A percentile compares a stretch with the other conserved stretches of the same genome.
Conservation (phyloP, 2,113 vertebrate species). For the Dendrocopos noguchii region DNA sequence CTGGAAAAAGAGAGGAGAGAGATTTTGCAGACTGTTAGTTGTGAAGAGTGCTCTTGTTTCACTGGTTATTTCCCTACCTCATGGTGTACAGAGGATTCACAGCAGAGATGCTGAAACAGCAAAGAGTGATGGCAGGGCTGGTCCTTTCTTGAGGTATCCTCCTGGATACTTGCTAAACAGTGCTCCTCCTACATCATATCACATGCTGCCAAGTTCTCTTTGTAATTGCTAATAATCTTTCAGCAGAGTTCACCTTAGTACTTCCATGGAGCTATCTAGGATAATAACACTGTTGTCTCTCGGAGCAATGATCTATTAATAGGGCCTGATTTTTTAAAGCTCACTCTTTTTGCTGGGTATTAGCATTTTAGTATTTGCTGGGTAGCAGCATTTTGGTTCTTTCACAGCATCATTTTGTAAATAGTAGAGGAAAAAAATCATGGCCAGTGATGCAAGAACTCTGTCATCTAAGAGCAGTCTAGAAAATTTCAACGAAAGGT, state of each 20-base stretch:
- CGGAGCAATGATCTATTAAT: background rate
- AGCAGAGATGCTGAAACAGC: background rate
- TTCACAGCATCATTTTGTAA: background rate
- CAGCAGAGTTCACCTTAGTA: background rate
- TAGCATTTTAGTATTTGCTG: background rate
- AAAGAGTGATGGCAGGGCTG: background rate
- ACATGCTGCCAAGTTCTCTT: background rate
- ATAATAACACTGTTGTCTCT: background rate
- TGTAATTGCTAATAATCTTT: background rate
- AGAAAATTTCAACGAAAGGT: background rate
- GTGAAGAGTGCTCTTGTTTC: background rate
- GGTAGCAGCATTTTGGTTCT: background rate
- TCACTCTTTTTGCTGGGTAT: background rate
- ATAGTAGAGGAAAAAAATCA: background rate
- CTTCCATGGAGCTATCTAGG: background rate
- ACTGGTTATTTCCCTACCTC: background rate
- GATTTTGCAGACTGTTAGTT: constrained; percentile 2
- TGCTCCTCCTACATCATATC: background rate
- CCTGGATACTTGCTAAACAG: background rate
- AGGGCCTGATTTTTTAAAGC: background rate
- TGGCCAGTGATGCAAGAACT: background rate
- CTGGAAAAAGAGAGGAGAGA: constrained; percentile 42
- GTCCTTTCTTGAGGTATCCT: background rate
- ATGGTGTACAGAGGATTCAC: background rate
- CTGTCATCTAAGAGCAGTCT: background rate